Conservation (phyloP, 2,888 invertebrate species). For the Nebria salina region DNA sequence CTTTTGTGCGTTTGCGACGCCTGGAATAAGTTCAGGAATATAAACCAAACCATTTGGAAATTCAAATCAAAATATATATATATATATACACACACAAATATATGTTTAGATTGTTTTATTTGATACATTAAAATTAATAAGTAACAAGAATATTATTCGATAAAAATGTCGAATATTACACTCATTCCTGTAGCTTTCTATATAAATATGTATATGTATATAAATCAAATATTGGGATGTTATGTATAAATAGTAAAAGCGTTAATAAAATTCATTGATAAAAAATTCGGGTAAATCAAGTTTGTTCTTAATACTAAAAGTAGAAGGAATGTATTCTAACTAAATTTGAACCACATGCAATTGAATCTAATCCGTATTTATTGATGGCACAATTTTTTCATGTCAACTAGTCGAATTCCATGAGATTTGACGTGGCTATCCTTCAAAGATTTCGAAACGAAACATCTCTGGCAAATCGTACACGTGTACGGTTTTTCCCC, state of each 20-base stretch:
- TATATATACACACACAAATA: no score
- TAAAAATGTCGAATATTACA: no score
- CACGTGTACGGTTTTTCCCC: slow-evolving; percentile 65
- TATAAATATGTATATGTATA: no score
- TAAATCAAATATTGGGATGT: no score
- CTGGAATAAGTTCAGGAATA: slow-evolving; percentile 1
- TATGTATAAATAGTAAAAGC: neutral
- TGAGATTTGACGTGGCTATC: slow-evolving; percentile 53
- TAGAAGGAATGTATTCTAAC: neutral
- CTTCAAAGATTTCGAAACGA: slow-evolving; percentile 53
- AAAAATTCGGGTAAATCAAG: no score
- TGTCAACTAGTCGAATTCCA: slow-evolving; percentile 17
- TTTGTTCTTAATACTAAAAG: neutral
- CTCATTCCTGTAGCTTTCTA: no score
- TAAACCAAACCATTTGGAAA: neutral
- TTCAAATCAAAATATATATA: no score
- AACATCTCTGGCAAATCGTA: slow-evolving; percentile 61
- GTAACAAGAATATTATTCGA: no score
- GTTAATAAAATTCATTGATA: no score
- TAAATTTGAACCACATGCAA: no score
- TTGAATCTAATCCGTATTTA: neutral
- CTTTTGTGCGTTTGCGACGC: neutral
- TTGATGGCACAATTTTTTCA: neutral
- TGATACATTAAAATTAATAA: no score
- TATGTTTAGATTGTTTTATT: no score